Evolutionary conservation across 2,113 vertebrate genomes (phyloP).

Genomic region (Callospermophilus lateralis): DNA sequence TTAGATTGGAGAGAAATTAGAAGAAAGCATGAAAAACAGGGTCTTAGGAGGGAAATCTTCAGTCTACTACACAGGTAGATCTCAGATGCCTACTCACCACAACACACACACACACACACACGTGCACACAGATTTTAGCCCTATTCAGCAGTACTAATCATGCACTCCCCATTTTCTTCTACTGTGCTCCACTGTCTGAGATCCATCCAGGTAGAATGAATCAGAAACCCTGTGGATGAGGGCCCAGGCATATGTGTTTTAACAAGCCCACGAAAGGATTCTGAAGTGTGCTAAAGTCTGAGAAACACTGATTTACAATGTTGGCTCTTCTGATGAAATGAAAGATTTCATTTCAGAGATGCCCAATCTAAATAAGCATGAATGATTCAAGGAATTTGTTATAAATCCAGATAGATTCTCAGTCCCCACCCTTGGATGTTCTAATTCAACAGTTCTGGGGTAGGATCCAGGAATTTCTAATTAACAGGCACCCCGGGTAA

Average conservation of each 20-base stretch:
- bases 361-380: neutral
- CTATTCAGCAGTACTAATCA: neutral
- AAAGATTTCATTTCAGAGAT: conserved; percentile 28
- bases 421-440: neutral
- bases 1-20: neutral
- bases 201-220: neutral
- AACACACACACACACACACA: neutral
- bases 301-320: neutral
- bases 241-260: neutral
- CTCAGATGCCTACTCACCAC: neutral
- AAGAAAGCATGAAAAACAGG: neutral
- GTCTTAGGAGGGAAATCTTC: neutral
- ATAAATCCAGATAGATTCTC: neutral
- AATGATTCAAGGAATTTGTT: neutral
- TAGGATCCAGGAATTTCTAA: neutral
- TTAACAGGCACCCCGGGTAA: neutral
- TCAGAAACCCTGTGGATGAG: neutral
- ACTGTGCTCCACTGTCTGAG: neutral
- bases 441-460: neutral
- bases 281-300: neutral
- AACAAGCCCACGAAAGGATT: neutral
- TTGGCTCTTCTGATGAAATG: conserved; percentile 21
- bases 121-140: neutral
- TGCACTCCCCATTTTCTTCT: neutral
- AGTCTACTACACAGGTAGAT: neutral